phyloP scores from a whole-genome alignment of 2,797 vertebrate genomes.

The Benthosema pterotum region DNA sequence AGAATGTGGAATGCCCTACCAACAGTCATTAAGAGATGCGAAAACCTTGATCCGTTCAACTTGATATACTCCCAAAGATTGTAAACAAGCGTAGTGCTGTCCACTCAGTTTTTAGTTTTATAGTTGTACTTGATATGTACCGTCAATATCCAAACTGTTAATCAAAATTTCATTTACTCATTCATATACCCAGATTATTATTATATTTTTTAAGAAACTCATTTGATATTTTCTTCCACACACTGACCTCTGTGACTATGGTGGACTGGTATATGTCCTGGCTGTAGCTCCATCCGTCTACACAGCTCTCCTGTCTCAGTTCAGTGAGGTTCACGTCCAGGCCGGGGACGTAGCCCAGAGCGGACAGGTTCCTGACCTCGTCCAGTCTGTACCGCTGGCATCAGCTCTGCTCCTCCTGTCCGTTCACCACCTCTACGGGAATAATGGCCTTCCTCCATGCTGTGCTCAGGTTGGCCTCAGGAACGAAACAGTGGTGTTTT shows the following conservation, averaged over 20 bases:
- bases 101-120: no score
- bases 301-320: constrained; percentile 81
- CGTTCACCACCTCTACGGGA: constrained; percentile 74
- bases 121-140: no score
- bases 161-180: no score
- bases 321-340: constrained; percentile 78
- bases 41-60: no score
- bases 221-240: no score
- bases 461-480: constrained; percentile 81
- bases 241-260: constrained; percentile 74
- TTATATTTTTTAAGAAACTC: no score
- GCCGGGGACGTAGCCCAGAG: constrained; percentile 73
- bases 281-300: constrained; percentile 85
- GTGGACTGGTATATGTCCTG: constrained; percentile 79
- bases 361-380: constrained; percentile 82
- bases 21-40: no score
- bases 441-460: constrained; percentile 84
- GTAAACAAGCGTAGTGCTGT: no score
- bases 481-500: constrained; percentile 84
- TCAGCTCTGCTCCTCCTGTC: constrained; percentile 66
- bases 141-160: no score
- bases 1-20: no score
- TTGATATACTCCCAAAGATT: no score
- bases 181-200: no score
- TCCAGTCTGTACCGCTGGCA: constrained; percentile 74